A percentile compares a stretch with the other conserved stretches of the same genome.
Evolutionary conservation across 2,797 vertebrate species (phyloP).

Genomic region (Diplodus puntazzo): DNA sequence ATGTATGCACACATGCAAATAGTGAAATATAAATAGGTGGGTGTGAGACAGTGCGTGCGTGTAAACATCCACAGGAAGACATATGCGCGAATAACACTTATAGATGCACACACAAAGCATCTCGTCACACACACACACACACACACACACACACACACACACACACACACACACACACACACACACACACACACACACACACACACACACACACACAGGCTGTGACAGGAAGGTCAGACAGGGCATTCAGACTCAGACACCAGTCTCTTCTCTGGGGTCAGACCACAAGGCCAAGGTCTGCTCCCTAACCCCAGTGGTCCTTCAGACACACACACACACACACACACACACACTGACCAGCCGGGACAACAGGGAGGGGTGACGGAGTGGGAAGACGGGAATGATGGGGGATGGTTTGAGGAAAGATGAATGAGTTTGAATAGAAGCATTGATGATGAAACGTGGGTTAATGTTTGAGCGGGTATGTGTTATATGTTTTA

Average conservation of each 20-base stretch:
- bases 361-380: conserved; percentile 40
- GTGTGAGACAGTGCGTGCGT: background rate
- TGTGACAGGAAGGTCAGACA: conserved; percentile 80
- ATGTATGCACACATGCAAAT: conserved; percentile 41
- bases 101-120: conserved; percentile 38
- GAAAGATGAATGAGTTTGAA: conserved; percentile 44
- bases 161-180: conserved; percentile 40
- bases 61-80: conserved; percentile 44
- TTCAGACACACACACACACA: conserved; percentile 51
- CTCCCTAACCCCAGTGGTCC: conserved; percentile 69
- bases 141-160: conserved; percentile 34
- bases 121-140: conserved; percentile 50
- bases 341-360: conserved; percentile 67
- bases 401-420: conserved; percentile 59
- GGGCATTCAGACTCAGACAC: conserved; percentile 83
- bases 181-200: conserved; percentile 40
- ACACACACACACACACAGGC: conserved; percentile 41
- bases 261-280: conserved; percentile 82
- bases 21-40: conserved; percentile 20
- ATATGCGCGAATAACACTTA: conserved; percentile 16
- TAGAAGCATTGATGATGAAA: conserved; percentile 25
- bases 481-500: conserved; percentile 17
- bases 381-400: conserved; percentile 23
- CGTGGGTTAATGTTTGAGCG: conserved; percentile 29
- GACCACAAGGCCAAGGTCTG: conserved; percentile 85